Percentiles rank a stretch among this genome's conserved stretches.
These are phyloP conservation scores for Uria lomvia DNA, from an alignment of 2,113 vertebrate species.

Conservation along the genomic window DNA sequence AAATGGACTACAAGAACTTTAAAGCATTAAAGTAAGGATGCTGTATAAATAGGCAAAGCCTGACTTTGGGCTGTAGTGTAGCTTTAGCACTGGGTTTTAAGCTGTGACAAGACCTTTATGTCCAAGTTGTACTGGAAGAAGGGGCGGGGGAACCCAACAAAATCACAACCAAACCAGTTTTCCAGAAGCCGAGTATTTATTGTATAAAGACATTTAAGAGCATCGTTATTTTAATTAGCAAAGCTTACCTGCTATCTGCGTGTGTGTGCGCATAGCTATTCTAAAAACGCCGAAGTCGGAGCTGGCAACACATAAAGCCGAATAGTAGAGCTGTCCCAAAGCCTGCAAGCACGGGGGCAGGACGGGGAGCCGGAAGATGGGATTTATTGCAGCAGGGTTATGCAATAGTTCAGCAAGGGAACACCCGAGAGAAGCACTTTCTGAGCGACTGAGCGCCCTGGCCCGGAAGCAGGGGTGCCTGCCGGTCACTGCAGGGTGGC, in stretches of 20 bases:
- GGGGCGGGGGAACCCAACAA: not conserved
- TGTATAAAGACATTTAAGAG: not conserved
- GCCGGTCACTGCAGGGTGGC: not conserved
- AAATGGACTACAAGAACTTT: not conserved
- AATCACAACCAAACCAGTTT: not conserved
- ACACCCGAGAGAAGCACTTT: not conserved
- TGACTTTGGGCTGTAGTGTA: not conserved
- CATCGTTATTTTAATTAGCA: not conserved
- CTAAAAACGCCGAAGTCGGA: not conserved
- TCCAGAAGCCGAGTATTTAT: not conserved
- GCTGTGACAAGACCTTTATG: not conserved
- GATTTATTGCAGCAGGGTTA: not conserved
- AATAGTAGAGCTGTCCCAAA: not conserved
- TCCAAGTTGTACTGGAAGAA: not conserved
- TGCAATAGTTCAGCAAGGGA: not conserved
- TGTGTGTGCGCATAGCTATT: accelerated
- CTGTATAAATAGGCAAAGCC: not conserved
- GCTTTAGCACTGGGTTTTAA: not conserved
- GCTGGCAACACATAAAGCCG: not conserved
- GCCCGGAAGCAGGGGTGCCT: not conserved
- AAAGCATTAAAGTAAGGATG: not conserved
- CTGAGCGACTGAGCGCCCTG: not conserved
- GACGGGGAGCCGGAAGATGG: not conserved
- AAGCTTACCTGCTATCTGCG: not conserved
- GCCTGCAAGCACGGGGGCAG: not conserved